A percentile compares a stretch with the other conserved stretches of the same genome.
These are phyloP conservation scores for Enoplosus armatus DNA, from an alignment of 2,797 vertebrate genomes.

Conservation along the genomic window DNA sequence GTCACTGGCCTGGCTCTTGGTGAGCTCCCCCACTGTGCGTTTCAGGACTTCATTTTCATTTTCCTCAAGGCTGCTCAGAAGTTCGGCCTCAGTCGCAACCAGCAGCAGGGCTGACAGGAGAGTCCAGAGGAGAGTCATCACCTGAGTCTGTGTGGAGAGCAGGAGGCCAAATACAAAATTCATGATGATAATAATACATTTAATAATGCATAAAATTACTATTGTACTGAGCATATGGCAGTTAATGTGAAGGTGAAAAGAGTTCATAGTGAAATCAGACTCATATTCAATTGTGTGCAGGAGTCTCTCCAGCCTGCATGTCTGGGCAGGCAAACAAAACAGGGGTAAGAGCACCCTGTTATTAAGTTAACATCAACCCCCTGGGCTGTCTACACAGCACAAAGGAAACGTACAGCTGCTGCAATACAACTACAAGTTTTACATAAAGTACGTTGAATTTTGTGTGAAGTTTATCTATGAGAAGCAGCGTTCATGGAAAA, in stretches of 20 bases:
- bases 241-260: conserved; percentile 1
- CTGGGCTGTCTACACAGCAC: conserved; percentile 50
- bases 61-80: conserved; percentile 52
- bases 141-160: conserved; percentile 38
- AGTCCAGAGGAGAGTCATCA: conserved; percentile 69
- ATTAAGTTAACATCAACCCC: conserved; percentile 66
- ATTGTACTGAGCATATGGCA: conserved; percentile 7
- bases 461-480: not conserved
- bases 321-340: conserved; percentile 61
- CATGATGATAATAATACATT: not conserved
- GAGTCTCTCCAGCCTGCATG: conserved; percentile 41
- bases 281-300: conserved; percentile 8
- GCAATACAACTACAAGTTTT: not conserved
- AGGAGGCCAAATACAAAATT: not conserved
- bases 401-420: conserved; percentile 51
- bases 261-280: not conserved
- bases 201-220: not conserved
- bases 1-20: conserved; percentile 57
- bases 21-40: conserved; percentile 36
- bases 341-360: conserved; percentile 51
- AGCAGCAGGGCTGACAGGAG: conserved; percentile 69
- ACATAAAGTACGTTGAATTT: not conserved
- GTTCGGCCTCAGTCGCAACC: conserved; percentile 45
- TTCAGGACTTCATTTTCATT: conserved; percentile 73
- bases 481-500: not conserved